Conservation (phyloP, 2,113 vertebrate genomes). For the Charadrius vociferus region DNA sequence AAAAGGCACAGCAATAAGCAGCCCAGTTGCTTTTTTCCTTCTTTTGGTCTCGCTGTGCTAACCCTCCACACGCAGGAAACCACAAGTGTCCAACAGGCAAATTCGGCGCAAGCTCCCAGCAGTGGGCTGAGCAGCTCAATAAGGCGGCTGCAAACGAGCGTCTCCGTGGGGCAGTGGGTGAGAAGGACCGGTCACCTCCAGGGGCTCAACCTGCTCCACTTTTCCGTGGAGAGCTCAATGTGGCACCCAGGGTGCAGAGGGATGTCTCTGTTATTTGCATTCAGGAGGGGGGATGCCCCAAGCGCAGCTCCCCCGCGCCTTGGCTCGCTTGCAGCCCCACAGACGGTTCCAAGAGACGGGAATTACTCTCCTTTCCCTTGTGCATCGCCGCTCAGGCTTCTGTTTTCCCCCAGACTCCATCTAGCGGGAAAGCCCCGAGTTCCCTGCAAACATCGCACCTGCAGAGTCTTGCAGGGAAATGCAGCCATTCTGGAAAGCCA, state of each 20-base stretch:
- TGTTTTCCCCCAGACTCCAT: not conserved
- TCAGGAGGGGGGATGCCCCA: not conserved
- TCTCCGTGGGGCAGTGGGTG: accelerated
- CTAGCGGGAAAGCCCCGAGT: not conserved
- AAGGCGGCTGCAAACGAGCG: accelerated
- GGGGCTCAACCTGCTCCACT: not conserved
- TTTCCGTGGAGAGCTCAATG: not conserved
- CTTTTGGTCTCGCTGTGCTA: not conserved
- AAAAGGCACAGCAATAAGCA: not conserved
- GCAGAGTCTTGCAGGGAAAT: not conserved
- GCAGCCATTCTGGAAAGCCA: not conserved
- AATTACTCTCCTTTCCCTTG: not conserved
- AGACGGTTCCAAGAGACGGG: not conserved
- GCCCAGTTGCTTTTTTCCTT: not conserved
- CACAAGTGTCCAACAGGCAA: not conserved
- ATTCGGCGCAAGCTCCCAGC: accelerated
- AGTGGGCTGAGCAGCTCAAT: not conserved
- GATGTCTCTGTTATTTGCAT: not conserved
- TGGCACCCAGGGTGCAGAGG: not conserved
- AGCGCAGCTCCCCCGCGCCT: accelerated
- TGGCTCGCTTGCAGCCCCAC: not conserved
- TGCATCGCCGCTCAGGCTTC: not conserved
- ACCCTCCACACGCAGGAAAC: not conserved
- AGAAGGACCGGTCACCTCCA: not conserved
- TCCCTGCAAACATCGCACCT: accelerated